phyloP scores from a whole-genome alignment of 2,113 vertebrate species.

The Saiga tatarica region DNA sequence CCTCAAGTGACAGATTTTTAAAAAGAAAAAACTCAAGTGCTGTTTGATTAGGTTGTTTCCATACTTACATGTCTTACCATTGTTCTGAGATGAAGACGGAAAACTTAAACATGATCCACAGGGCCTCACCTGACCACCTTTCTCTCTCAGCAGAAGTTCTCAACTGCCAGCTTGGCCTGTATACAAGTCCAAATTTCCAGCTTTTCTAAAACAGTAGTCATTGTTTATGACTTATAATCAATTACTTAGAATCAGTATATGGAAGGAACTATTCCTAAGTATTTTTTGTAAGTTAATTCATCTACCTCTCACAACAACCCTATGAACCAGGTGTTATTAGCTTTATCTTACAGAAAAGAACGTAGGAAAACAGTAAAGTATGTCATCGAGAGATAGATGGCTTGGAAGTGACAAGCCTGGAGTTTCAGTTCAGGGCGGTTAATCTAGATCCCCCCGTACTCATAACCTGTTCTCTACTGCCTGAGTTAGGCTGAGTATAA shows the following conservation, averaged over 20 bases:
- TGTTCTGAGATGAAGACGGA: neutral
- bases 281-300: neutral
- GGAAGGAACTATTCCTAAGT: neutral
- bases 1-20: neutral
- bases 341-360: conserved; percentile 2
- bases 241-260: neutral
- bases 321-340: neutral
- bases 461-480: neutral
- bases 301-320: neutral
- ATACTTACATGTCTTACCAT: neutral
- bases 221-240: neutral
- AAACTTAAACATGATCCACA: neutral
- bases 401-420: neutral
- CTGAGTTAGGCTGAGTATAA: neutral
- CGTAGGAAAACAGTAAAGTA: neutral
- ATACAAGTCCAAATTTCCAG: neutral
- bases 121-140: neutral
- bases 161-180: neutral
- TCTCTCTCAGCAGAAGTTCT: neutral
- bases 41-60: neutral
- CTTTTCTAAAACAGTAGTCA: neutral
- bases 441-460: neutral
- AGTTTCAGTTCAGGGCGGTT: neutral
- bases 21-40: neutral
- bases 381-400: neutral